These are phyloP conservation scores for Magallana ariakensis DNA, from an alignment of 1,140 invertebrate species.

Conservation along the genomic window DNA sequence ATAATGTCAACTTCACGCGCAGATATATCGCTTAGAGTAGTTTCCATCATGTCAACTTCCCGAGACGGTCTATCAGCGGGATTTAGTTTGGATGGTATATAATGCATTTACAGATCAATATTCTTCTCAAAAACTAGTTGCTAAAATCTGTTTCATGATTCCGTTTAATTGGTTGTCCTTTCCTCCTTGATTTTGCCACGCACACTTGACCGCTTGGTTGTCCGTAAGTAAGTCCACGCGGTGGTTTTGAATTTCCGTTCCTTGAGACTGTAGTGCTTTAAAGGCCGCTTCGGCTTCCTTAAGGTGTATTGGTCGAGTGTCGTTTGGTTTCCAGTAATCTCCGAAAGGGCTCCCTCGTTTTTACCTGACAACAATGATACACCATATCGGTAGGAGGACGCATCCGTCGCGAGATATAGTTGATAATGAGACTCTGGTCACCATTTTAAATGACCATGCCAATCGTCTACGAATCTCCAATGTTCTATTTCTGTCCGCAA, in stretches of 20 bases:
- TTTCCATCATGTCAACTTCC: not conserved
- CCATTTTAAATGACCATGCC: conserved; percentile 38
- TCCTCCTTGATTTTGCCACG: conserved; percentile 44
- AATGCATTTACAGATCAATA: conserved; percentile 46
- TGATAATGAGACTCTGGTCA: conserved; percentile 29
- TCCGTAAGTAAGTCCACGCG: conserved; percentile 34
- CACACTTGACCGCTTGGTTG: conserved; percentile 42
- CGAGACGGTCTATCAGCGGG: conserved; percentile 41
- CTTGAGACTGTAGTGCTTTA: not conserved
- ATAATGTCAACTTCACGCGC: not conserved
- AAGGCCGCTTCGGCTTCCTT: conserved; percentile 38
- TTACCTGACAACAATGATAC: not conserved
- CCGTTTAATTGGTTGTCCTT: conserved; percentile 30
- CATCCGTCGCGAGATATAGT: conserved; percentile 43
- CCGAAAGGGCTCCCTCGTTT: not conserved
- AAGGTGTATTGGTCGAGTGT: conserved; percentile 43
- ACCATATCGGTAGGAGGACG: conserved; percentile 42
- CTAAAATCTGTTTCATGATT: conserved; percentile 47
- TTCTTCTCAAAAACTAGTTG: not conserved
- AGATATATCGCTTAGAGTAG: not conserved
- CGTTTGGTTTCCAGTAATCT: conserved; percentile 41
- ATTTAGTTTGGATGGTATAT: conserved; percentile 28
- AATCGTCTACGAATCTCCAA: conserved; percentile 48
- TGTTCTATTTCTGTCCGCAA: conserved; percentile 33
- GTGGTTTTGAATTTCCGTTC: not conserved